These are phyloP conservation scores for Archaeoteleia sp. DNA, from an alignment of 2,888 invertebrate species.

Conservation along the genomic window DNA sequence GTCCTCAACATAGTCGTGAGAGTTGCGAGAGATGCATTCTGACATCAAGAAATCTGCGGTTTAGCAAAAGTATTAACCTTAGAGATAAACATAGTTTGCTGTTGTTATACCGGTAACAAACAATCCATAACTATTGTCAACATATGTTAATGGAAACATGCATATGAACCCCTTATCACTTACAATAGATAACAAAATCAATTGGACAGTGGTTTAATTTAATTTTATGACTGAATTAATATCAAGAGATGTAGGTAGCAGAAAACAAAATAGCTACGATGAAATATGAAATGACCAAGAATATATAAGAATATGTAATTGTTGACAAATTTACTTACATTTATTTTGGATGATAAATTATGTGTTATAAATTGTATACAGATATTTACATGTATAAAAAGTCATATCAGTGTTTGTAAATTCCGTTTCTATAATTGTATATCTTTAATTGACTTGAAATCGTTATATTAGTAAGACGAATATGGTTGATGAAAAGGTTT, in stretches of 20 bases:
- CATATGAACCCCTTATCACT: not conserved
- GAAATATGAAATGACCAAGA: too few species aligned
- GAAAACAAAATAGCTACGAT: too few species aligned
- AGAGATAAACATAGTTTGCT: slow-evolving; percentile 16
- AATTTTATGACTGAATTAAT: too few species aligned
- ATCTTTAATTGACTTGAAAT: too few species aligned
- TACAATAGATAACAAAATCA: not conserved
- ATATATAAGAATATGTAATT: too few species aligned
- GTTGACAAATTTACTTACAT: too few species aligned
- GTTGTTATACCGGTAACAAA: slow-evolving; percentile 37
- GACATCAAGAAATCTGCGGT: slow-evolving; percentile 24
- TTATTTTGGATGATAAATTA: too few species aligned
- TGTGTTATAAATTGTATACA: too few species aligned
- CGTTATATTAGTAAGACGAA: slow-evolving; percentile 1
- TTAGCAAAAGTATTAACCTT: slow-evolving; percentile 31
- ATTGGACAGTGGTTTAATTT: too few species aligned
- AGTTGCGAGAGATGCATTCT: slow-evolving; percentile 31
- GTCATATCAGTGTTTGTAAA: too few species aligned
- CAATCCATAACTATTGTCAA: not conserved
- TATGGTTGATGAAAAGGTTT: slow-evolving; percentile 26
- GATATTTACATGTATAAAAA: too few species aligned
- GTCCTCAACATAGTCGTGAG: slow-evolving; percentile 19
- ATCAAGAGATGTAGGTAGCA: too few species aligned
- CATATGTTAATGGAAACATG: slow-evolving; percentile 10
- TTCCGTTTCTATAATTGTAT: not conserved